Percentiles rank a stretch among this genome's conserved stretches.
phyloP scores from a whole-genome alignment of 2,888 invertebrate genomes.

The Panopea generosa region DNA sequence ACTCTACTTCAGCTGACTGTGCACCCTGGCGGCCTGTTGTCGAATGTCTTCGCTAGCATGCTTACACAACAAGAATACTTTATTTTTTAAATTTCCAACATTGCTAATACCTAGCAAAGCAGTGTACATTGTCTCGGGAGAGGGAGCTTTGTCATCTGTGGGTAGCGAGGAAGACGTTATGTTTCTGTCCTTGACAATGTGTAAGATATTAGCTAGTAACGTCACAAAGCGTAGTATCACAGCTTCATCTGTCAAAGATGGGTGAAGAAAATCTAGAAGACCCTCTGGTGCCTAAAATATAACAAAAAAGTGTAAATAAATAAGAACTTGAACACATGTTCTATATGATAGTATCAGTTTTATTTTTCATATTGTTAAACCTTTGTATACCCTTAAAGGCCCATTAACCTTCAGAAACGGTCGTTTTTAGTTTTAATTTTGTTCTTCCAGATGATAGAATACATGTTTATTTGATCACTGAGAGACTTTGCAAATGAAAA shows the following conservation, averaged over 20 bases:
- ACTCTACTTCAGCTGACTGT: constrained; percentile 59
- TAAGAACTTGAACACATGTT: too few relatives aligned
- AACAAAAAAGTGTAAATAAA: background rate
- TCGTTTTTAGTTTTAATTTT: too few relatives aligned
- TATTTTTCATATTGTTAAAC: too few relatives aligned
- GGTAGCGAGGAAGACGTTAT: constrained; percentile 86
- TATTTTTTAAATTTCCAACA: constrained; percentile 74
- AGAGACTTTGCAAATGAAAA: too few relatives aligned
- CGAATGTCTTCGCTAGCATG: constrained; percentile 77
- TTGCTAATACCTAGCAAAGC: constrained; percentile 76
- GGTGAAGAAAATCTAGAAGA: constrained; percentile 86
- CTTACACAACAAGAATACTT: constrained; percentile 80
- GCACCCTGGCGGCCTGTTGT: constrained; percentile 78
- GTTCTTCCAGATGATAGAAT: too few relatives aligned
- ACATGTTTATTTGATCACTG: too few relatives aligned
- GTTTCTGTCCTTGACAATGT: constrained; percentile 84
- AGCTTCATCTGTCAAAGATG: constrained; percentile 83
- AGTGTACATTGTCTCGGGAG: constrained; percentile 87
- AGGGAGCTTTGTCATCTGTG: constrained; percentile 86
- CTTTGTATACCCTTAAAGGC: too few relatives aligned
- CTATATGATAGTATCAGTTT: too few relatives aligned
- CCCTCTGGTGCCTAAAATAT: constrained; percentile 86
- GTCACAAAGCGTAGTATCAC: constrained; percentile 86
- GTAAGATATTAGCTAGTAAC: constrained; percentile 86
- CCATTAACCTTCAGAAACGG: too few relatives aligned